phyloP scores from a whole-genome alignment of 2,888 invertebrate species.

The Microctonus hyperodae region DNA sequence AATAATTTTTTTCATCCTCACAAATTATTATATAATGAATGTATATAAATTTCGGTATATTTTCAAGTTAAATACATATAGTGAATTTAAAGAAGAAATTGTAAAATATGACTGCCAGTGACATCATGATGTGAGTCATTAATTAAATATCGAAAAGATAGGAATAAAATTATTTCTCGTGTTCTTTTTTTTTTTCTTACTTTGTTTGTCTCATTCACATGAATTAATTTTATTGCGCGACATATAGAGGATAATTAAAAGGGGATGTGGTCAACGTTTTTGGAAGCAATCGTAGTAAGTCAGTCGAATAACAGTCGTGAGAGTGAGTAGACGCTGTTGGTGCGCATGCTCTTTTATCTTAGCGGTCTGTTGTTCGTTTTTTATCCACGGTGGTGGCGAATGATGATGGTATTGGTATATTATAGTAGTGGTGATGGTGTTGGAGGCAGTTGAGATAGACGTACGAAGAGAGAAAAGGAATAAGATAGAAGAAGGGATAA shows the following conservation, averaged over 20 bases:
- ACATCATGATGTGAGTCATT: background rate
- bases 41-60: too few species aligned
- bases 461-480: conserved; percentile 3
- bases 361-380: background rate
- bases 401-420: background rate
- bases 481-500: conserved; percentile 11
- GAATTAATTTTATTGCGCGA: too few species aligned
- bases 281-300: conserved; percentile 50
- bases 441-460: background rate
- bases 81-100: too few species aligned
- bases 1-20: background rate
- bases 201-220: too few species aligned
- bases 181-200: too few species aligned
- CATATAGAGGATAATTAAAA: background rate
- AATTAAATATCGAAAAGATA: background rate
- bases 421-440: background rate
- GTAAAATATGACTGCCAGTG: background rate
- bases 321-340: conserved; percentile 9
- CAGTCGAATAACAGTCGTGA: conserved; percentile 37
- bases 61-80: too few species aligned
- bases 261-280: conserved; percentile 49
- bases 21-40: background rate
- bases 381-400: background rate
- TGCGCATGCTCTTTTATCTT: conserved; percentile 24
- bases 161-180: too few species aligned